A percentile compares a stretch with the other conserved stretches of the same genome.
Conservation (phyloP, 2,797 vertebrate species). For the Enteromius thamalakanensis region DNA sequence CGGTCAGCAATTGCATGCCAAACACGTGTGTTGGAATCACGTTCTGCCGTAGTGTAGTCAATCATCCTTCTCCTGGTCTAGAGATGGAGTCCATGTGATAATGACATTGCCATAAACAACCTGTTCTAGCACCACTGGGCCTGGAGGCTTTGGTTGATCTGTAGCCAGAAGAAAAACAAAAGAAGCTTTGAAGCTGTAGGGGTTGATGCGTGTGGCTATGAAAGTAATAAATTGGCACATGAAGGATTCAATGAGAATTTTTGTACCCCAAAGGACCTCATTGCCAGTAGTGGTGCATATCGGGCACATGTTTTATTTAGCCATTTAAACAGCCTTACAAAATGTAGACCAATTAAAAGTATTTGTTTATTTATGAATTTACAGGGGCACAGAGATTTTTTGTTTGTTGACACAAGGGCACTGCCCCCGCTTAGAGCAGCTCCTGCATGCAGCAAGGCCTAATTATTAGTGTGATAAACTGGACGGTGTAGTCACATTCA, state of each 20-base stretch:
- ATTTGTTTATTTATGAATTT: not conserved
- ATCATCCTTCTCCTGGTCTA: constrained; percentile 78
- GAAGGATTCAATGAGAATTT: not conserved
- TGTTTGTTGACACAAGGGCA: constrained; percentile 13
- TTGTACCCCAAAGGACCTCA: not conserved
- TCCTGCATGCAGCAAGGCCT: constrained; percentile 9
- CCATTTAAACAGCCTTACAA: constrained; percentile 3
- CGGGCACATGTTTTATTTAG: constrained; percentile 5
- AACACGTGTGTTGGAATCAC: constrained; percentile 72
- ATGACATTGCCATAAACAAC: constrained; percentile 80
- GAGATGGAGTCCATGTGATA: constrained; percentile 83
- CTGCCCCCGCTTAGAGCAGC: not conserved
- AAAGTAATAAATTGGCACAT: not conserved
- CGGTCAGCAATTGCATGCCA: constrained; percentile 80
- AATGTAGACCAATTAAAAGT: not conserved
- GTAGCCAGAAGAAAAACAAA: constrained; percentile 36
- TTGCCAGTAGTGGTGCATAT: not conserved
- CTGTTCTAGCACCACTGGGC: constrained; percentile 80
- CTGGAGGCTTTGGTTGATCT: constrained; percentile 84
- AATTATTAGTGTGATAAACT: constrained; percentile 27
- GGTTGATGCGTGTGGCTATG: not conserved
- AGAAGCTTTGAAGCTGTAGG: not conserved
- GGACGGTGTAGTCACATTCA: constrained; percentile 12
- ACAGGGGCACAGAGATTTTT: not conserved
- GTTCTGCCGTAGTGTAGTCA: constrained; percentile 79